Evolutionary conservation across 2,113 vertebrate genomes (phyloP), one percentile per base, ranked within the genome.

Genomic region (Myocastor coypus): DNA sequence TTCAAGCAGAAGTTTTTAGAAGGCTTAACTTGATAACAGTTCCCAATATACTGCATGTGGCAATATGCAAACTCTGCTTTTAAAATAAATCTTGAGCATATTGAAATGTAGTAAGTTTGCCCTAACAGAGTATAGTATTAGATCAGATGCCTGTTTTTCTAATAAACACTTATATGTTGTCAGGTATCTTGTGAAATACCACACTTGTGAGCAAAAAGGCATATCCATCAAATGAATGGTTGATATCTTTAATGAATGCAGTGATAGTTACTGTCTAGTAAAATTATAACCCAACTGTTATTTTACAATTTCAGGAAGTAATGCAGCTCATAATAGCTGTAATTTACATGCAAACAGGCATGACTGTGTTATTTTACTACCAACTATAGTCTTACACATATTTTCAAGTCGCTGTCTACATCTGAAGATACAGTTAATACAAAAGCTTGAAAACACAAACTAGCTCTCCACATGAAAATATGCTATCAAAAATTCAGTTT

Each of bases 251-350:
- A 97, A 97, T 95, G 90, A 97, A 93, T 97, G 71, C 24, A 96
- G 92, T 80, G 88, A 30, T 59, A 80, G 94, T 95, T 97, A 88
- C 89, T 96, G 81, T 95, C 75, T 94, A 64, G 80, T 96, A 91
- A 98, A 97, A 93, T 93, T 97, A 95, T 86, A 78, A 96, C 75
- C 91, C 92, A 85, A 84, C 5, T 89, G 40, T 92, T 97, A 96
- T 92, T 98, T 97, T 95, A 97, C 88, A 68, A 73, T 96, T 97
- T 98, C 89, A 97, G 92, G 66, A 98, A 92, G 37, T 37, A 88
- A 80, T 42, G 85, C 86, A 95, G 50, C 52, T 89, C 12, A 17
- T 97, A 94, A 97, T 57, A 97, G 77, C 90, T 95, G 93, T 64
- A 92, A 97, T 92, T 64, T 89, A 93, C 71, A 71, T 93, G 95